Evolutionary conservation across 2,888 invertebrate genomes (phyloP).

Genomic region (Thecophora atra): DNA sequence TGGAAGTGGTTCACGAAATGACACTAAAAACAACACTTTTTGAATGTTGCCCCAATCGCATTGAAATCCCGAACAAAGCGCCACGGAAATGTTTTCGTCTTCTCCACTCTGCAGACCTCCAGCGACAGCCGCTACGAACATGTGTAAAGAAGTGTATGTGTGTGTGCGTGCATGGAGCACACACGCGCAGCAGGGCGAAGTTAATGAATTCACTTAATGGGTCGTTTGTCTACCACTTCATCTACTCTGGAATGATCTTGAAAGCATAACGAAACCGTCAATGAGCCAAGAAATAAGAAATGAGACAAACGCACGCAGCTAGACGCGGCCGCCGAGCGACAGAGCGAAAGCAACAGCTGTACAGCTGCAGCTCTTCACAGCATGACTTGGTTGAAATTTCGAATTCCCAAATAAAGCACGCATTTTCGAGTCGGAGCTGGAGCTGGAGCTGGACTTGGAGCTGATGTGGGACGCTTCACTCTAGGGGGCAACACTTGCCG

Average conservation of each 20-base stretch:
- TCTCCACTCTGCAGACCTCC: not conserved
- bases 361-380: conserved; percentile 28
- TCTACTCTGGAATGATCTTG: conserved; percentile 37
- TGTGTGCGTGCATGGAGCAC: not conserved
- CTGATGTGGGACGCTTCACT: conserved; percentile 8
- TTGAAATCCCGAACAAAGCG: conserved; percentile 6
- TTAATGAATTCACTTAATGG: conserved; percentile 49
- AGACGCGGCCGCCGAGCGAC: not conserved
- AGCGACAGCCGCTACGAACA: too few species aligned
- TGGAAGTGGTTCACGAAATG: conserved; percentile 28
- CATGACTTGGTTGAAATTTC: conserved; percentile 23
- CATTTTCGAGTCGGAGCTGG: not conserved
- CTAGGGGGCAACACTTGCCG: conserved; percentile 28
- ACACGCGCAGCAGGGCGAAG: conserved; percentile 4
- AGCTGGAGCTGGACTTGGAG: not conserved
- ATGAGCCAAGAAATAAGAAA: conserved; percentile 41
- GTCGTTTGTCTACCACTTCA: conserved; percentile 47
- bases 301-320: conserved; percentile 35
- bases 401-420: conserved; percentile 22
- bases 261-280: conserved; percentile 35
- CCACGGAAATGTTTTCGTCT: not conserved
- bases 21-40: conserved; percentile 22
- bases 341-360: conserved; percentile 1
- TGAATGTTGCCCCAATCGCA: not conserved
- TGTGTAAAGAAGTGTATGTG: too few species aligned